Conservation (phyloP, 1,140 invertebrate species). For the Tetramorium parvispinum region DNA sequence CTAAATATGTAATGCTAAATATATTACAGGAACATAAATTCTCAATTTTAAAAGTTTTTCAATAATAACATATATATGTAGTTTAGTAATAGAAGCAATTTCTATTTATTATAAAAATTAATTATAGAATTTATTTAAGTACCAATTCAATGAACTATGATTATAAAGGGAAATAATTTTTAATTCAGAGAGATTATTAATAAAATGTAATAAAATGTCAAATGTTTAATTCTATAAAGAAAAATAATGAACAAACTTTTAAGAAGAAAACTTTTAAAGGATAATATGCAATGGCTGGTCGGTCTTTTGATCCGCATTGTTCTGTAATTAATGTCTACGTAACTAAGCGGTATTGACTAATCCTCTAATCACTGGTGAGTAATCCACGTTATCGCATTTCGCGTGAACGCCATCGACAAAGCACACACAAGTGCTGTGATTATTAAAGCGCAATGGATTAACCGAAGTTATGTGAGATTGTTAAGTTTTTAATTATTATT, state of each 20-base stretch:
- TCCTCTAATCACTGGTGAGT: not conserved
- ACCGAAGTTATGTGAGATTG: not conserved
- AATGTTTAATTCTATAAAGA: not conserved
- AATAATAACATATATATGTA: not conserved
- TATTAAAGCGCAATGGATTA: conserved; percentile 35
- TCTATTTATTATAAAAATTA: not conserved
- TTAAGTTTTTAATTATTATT: not conserved
- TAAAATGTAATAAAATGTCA: not conserved
- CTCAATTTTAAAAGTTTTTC: not conserved
- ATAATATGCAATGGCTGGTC: not conserved
- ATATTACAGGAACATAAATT: not conserved
- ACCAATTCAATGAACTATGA: not conserved
- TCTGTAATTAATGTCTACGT: conserved; percentile 19
- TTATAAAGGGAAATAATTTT: not conserved
- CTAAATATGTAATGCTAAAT: not conserved
- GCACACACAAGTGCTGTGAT: not conserved
- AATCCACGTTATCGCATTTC: conserved; percentile 3
- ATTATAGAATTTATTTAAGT: not conserved
- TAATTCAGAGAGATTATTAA: not conserved
- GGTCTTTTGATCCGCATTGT: not conserved
- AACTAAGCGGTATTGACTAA: conserved; percentile 7
- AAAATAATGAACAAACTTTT: not conserved
- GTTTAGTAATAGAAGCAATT: not conserved
- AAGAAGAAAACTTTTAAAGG: not conserved
- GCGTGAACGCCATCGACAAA: not conserved